Evolutionary conservation across 2,888 invertebrate species (phyloP).

Genomic region (Atherix ibis): DNA sequence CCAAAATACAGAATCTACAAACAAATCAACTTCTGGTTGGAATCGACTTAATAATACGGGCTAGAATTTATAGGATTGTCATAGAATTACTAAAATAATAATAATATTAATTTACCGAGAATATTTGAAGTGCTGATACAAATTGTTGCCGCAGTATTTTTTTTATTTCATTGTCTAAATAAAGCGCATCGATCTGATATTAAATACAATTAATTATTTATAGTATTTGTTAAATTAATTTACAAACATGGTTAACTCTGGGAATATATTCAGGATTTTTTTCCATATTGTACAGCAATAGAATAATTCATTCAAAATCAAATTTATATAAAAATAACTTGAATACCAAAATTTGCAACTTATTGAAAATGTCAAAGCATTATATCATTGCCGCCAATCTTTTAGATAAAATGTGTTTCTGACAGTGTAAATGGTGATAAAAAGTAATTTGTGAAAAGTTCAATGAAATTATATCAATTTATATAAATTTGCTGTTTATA

Average conservation of each 20-base stretch:
- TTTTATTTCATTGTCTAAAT: slow-evolving; percentile 62
- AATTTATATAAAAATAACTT: background rate
- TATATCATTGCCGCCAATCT: too few species aligned
- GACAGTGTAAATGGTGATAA: too few species aligned
- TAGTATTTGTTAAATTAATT: background rate
- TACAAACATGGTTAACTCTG: slow-evolving; percentile 33
- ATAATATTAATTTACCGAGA: slow-evolving; percentile 36
- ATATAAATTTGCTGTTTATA: too few species aligned
- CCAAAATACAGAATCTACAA: slow-evolving; percentile 51
- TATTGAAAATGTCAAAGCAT: background rate
- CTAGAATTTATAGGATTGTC: slow-evolving; percentile 32
- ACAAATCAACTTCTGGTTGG: slow-evolving; percentile 53
- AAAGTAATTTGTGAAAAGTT: background rate
- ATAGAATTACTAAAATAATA: slow-evolving; percentile 6
- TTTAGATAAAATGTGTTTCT: background rate
- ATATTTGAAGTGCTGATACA: slow-evolving; percentile 44
- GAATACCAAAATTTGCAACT: background rate
- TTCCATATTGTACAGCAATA: slow-evolving; percentile 3
- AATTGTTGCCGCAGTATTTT: slow-evolving; percentile 52
- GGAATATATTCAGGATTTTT: slow-evolving; percentile 30
- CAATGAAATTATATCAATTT: too few species aligned
- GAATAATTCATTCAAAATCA: background rate
- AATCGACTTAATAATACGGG: slow-evolving; percentile 42
- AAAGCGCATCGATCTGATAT: slow-evolving; percentile 57
- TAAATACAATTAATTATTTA: background rate